phyloP scores from a whole-genome alignment of 2,797 vertebrate species.

The Pseudomugil tenellus region DNA sequence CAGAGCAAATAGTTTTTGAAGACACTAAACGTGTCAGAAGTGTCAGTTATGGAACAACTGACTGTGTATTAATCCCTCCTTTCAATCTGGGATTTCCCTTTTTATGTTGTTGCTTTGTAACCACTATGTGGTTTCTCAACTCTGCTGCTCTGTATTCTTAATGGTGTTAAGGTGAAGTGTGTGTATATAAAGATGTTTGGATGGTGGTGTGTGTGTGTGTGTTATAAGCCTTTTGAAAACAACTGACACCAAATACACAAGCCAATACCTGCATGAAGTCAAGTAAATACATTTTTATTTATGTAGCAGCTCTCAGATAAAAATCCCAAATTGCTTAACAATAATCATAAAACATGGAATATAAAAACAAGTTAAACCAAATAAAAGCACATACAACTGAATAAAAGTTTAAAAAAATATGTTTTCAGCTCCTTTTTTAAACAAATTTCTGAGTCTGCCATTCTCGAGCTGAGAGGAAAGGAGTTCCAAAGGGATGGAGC shows the following conservation, averaged over 20 bases:
- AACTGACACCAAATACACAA: background rate
- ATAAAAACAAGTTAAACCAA: too few species aligned
- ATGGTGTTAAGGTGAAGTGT: background rate
- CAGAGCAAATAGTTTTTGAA: conserved; percentile 44
- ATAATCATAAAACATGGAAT: too few species aligned
- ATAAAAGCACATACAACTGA: too few species aligned
- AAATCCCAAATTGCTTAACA: too few species aligned
- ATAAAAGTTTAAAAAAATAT: too few species aligned
- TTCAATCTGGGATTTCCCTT: background rate
- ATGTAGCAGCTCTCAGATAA: too few species aligned
- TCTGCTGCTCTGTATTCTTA: background rate
- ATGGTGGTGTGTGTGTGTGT: background rate
- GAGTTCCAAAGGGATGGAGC: too few species aligned
- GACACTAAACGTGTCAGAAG: background rate
- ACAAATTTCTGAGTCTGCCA: too few species aligned
- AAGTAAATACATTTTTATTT: too few species aligned
- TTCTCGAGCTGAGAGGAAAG: too few species aligned
- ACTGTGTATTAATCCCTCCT: conserved; percentile 1
- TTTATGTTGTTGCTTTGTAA: background rate
- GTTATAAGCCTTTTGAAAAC: background rate
- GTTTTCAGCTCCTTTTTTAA: too few species aligned
- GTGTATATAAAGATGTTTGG: background rate
- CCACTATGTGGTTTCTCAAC: background rate
- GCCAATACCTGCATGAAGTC: too few species aligned
- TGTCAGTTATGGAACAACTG: background rate